Percentiles rank a stretch among this genome's conserved stretches.
Evolutionary conservation across 2,797 vertebrate genomes (phyloP).

Genomic region (Austrolebias charrua): DNA sequence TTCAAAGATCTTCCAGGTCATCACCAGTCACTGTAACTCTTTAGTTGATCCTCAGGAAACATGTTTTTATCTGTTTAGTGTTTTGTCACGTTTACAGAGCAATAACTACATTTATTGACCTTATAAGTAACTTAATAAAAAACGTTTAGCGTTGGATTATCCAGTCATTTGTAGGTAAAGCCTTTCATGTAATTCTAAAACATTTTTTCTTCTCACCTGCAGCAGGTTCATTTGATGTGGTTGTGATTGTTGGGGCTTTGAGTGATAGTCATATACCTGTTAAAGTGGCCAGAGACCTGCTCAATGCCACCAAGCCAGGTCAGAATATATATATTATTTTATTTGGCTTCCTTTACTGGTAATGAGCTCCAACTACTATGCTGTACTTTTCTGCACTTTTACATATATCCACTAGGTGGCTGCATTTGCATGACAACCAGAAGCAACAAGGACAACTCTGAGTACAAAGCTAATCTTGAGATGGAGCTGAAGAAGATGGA

Average conservation of each 20-base stretch:
- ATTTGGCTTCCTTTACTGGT: neutral
- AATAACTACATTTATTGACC: too few species aligned
- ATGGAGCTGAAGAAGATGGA: conserved; percentile 75
- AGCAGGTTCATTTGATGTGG: conserved; percentile 81
- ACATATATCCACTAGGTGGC: conserved; percentile 78
- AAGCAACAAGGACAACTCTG: conserved; percentile 78
- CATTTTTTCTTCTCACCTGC: neutral
- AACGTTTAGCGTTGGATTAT: too few species aligned
- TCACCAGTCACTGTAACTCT: neutral
- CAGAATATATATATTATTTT: conserved; percentile 15
- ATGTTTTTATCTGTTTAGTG: too few species aligned
- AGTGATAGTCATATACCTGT: conserved; percentile 81
- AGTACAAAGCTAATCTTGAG: conserved; percentile 82
- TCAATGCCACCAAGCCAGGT: conserved; percentile 85
- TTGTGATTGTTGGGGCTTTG: conserved; percentile 85
- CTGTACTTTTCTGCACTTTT: neutral
- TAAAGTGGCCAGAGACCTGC: conserved; percentile 78
- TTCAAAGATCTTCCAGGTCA: neutral
- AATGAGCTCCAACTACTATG: neutral
- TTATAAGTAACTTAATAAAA: too few species aligned
- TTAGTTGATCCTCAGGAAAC: neutral
- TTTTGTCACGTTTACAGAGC: too few species aligned
- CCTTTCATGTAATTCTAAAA: neutral
- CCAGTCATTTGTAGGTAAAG: too few species aligned
- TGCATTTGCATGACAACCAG: conserved; percentile 89